Evolutionary conservation across 30 jellyfish, hydroid and myxozoan genomes (phyloP).

Genomic region (Pseudorhiza aurosa): DNA sequence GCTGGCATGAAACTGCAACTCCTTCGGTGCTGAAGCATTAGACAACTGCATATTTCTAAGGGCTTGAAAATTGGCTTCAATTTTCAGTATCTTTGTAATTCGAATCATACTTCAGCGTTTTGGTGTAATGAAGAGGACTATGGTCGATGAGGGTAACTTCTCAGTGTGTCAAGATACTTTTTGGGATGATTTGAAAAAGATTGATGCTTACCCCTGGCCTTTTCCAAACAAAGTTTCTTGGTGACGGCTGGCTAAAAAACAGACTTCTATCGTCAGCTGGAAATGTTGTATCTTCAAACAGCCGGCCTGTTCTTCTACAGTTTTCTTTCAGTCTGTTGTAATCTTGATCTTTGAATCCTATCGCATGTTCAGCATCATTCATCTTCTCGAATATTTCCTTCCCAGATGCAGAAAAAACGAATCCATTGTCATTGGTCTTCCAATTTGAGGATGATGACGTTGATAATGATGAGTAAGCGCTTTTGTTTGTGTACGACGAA

Average conservation of each 20-base stretch:
- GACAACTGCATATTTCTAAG: no score
- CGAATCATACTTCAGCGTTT: no score
- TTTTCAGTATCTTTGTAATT: no score
- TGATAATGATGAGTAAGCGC: constrained; percentile 23
- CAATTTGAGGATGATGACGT: constrained; percentile 22
- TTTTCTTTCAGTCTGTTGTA: constrained; percentile 56
- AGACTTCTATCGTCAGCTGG: constrained; percentile 68
- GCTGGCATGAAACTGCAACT: no score
- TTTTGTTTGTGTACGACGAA: constrained; percentile 26
- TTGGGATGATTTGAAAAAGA: no score
- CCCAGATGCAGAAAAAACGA: constrained; percentile 64
- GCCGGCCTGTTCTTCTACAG: constrained; percentile 54
- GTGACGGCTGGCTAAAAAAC: constrained; percentile 69
- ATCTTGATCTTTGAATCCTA: constrained; percentile 56
- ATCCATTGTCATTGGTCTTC: constrained; percentile 34
- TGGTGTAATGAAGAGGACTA: no score
- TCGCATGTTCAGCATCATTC: constrained; percentile 47
- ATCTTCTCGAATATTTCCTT: constrained; percentile 37
- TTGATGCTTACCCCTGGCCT: constrained; percentile 65
- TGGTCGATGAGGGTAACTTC: no score
- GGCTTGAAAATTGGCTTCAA: no score
- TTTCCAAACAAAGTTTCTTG: constrained; percentile 70
- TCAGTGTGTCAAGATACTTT: no score
- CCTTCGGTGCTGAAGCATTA: no score
- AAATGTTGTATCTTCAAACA: constrained; percentile 63